These are phyloP conservation scores for Agrypnia vestita DNA, from an alignment of 1,140 invertebrate genomes.

Conservation along the genomic window DNA sequence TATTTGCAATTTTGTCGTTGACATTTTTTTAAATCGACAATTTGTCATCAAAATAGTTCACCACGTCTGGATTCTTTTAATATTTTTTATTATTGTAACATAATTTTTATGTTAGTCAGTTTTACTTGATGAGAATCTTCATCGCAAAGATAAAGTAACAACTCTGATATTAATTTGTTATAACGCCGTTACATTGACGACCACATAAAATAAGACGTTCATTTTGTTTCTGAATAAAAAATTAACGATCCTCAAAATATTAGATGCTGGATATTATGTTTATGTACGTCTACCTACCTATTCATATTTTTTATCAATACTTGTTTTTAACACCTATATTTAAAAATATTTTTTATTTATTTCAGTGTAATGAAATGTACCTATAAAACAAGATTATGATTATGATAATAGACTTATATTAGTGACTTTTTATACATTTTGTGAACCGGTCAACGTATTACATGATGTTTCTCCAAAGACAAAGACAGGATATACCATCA, in stretches of 20 bases:
- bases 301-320: no score
- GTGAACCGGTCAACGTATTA: no score
- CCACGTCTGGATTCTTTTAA: background rate
- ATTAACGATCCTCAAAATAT: conserved; percentile 24
- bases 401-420: no score
- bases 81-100: background rate
- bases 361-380: no score
- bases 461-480: no score
- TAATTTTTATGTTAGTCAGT: background rate
- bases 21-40: background rate
- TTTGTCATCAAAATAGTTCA: background rate
- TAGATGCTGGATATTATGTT: no score
- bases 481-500: no score
- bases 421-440: no score
- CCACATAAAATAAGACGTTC: conserved; percentile 28
- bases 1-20: background rate
- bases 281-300: no score
- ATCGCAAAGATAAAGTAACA: background rate
- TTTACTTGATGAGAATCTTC: conserved; percentile 12
- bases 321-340: no score
- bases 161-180: conserved; percentile 21
- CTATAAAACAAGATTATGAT: no score
- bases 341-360: no score
- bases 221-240: conserved; percentile 20
- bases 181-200: conserved; percentile 15